Evolutionary conservation across 2,113 vertebrate species (phyloP).

Genomic region (Himantopus leucocephalus): DNA sequence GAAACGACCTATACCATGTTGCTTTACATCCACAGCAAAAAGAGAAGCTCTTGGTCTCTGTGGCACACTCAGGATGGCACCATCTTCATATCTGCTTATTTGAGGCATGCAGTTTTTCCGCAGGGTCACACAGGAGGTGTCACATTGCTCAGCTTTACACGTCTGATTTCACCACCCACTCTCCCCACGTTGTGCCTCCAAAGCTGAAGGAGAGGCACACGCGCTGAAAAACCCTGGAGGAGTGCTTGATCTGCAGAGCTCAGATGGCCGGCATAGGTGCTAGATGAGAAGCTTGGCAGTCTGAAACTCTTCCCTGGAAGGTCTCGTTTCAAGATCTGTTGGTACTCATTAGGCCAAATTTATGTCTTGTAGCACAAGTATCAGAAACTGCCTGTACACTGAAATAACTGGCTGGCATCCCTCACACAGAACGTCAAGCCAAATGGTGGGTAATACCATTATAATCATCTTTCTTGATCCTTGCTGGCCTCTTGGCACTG

Average conservation of each 20-base stretch:
- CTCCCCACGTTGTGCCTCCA: background rate
- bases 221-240: background rate
- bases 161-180: background rate
- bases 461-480: background rate
- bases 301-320: background rate
- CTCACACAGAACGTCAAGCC: background rate
- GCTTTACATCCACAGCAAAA: background rate
- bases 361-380: background rate
- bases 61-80: background rate
- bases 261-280: background rate
- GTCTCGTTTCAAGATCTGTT: background rate
- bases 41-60: background rate
- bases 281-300: background rate
- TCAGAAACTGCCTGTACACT: background rate
- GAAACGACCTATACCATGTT: background rate
- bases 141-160: background rate
- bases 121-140: background rate
- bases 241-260: background rate
- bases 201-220: background rate
- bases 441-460: background rate
- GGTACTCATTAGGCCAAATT: background rate
- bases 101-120: background rate
- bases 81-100: background rate
- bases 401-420: background rate
- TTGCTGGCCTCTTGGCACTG: background rate